Base-by-base conservation (phyloP, 2,797 vertebrate species). In the Hippocampus kuda region DNA sequence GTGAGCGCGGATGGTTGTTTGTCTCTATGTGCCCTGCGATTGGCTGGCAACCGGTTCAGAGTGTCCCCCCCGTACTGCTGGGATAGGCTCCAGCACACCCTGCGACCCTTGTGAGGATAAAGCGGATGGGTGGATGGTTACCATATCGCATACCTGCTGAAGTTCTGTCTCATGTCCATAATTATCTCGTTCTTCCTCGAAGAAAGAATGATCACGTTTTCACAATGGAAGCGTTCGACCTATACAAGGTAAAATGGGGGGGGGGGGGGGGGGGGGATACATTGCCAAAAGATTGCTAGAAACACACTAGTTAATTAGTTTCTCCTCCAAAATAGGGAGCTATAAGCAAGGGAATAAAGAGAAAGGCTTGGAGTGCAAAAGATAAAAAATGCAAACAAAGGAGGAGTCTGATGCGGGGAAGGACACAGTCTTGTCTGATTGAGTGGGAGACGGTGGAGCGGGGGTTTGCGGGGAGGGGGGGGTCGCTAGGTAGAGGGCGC, bases 381-480 rank as follows among this genome's bases (percentile, higher is more conserved):
- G 66, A 61, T 41, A 67, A 24, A 69, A 66, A 73, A 13, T 30
- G 62, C 70, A 66, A 72, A 69, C 70, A 81, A 67, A 68, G 26
- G 67, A 71, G 68, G 70, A 69, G 72, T 64, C 53, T 63, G 70
- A 70, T 59, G 77, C 46, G 68, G 67, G 65, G 24, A 26, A 56
- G 68, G 68, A 69, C 60, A 62, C 74, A 61, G 68, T 56, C 44
- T 65, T 79, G 75, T 75, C 69, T 82, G 82, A 81, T 71, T 77
- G 76, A 79, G 72, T 53, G 56, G 63, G 73, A 71, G 78, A 66
- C 48, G 15, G 61, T 20, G 15, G 61, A 8, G 44, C 2, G 24
- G 5, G 44, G 30, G 20, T 38, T 38, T 8, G 13, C 5, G 49
- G 18, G 49, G 48, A 7, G n/a, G 22, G 22, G 65, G 44, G 22